These are phyloP conservation scores for Cephus runcator DNA, from an alignment of 2,888 invertebrate genomes.

Conservation along the genomic window DNA sequence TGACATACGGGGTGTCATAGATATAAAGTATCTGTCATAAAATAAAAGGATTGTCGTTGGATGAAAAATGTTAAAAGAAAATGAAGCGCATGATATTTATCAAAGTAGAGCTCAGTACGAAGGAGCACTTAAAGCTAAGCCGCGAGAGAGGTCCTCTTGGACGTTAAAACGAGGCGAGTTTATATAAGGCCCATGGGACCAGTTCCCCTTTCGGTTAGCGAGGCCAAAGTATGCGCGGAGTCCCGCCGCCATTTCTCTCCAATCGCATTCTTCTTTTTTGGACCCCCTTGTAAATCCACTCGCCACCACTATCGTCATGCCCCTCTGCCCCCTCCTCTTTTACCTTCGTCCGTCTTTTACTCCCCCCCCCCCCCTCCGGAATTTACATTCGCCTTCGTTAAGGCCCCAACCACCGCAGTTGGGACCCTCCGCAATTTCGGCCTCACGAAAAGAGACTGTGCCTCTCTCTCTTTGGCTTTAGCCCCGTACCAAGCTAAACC, in stretches of 20 bases:
- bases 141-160: too few species aligned
- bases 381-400: constrained; percentile 6
- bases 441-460: neutral
- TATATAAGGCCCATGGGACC: constrained; percentile 39
- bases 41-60: neutral
- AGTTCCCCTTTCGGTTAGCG: constrained; percentile 29
- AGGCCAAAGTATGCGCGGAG: constrained; percentile 7
- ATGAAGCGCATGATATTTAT: neutral
- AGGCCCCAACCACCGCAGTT: neutral
- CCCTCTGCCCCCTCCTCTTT: neutral
- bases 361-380: neutral
- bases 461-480: neutral
- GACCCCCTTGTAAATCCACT: neutral
- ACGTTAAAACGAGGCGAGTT: constrained; percentile 29
- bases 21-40: too few species aligned
- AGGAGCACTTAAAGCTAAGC: too few species aligned
- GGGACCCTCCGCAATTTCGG: neutral
- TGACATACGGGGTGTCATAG: too few species aligned
- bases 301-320: neutral
- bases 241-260: neutral
- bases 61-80: neutral
- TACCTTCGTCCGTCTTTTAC: neutral
- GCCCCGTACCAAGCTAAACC: too few species aligned
- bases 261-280: neutral
- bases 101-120: neutral